Evolutionary conservation across 1,140 invertebrate species (phyloP).

Genomic region (Xylocopa sonorina): DNA sequence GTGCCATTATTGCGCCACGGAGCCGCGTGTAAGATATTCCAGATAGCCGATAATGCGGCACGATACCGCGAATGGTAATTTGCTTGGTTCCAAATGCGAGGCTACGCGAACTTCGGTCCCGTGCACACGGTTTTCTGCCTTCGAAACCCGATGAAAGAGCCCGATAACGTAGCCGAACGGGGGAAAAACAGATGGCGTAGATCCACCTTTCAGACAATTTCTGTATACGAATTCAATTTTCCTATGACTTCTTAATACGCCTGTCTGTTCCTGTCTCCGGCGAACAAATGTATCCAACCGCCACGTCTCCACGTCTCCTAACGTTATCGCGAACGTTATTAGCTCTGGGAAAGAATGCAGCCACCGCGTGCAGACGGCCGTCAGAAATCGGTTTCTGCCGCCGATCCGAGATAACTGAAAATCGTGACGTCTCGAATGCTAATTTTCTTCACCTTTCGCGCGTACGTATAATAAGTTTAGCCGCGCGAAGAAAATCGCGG

Average conservation of each 20-base stretch:
- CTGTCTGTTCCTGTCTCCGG: background rate
- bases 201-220: background rate
- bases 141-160: conserved; percentile 12
- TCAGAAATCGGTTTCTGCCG: conserved; percentile 1
- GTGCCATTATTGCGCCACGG: background rate
- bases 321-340: conserved; percentile 16
- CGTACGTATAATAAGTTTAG: too few species aligned
- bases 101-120: background rate
- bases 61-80: conserved; percentile 30
- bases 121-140: conserved; percentile 4
- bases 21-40: conserved; percentile 38
- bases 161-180: background rate
- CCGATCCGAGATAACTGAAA: conserved; percentile 13
- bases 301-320: background rate
- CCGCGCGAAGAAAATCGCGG: conserved; percentile 7
- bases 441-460: conserved; percentile 32
- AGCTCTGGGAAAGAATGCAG: background rate
- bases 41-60: conserved; percentile 28
- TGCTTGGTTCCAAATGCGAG: conserved; percentile 20
- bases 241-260: conserved; percentile 33
- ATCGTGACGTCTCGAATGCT: conserved; percentile 37
- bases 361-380: background rate
- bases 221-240: conserved; percentile 14
- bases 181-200: background rate
- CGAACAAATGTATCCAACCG: conserved; percentile 12